phyloP scores from a whole-genome alignment of 2,113 vertebrate genomes.

The Chionis minor region DNA sequence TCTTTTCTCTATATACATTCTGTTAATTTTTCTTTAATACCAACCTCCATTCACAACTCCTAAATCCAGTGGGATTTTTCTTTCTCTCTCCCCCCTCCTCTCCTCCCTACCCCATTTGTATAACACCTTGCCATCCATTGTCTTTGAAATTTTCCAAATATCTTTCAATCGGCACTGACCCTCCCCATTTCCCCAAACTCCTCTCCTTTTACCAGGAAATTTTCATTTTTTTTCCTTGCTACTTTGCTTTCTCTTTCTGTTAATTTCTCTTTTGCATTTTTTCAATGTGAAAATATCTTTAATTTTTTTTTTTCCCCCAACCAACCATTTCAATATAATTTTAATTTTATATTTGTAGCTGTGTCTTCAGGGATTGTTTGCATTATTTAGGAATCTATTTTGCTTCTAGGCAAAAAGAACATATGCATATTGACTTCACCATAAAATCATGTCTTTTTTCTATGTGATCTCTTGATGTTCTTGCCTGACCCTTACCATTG shows the following conservation, averaged over 20 bases:
- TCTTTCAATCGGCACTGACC: not conserved
- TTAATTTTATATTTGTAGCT: not conserved
- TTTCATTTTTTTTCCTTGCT: not conserved
- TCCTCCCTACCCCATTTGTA: not conserved
- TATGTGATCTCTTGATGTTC: not conserved
- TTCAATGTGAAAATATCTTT: not conserved
- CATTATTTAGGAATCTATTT: not conserved
- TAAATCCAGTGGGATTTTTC: fast-evolving
- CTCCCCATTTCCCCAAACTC: not conserved
- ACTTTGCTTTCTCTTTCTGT: not conserved
- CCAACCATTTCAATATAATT: not conserved
- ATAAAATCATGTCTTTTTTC: not conserved
- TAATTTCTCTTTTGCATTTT: not conserved
- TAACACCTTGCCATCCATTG: not conserved
- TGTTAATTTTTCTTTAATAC: not conserved
- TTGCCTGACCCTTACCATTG: not conserved
- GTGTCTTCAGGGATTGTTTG: not conserved
- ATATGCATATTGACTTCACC: not conserved
- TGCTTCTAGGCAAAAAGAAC: not conserved
- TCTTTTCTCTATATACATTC: not conserved
- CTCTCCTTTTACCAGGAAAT: not conserved
- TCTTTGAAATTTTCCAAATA: not conserved
- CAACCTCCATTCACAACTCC: not conserved
- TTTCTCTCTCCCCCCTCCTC: too few species aligned
- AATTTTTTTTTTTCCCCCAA: not conserved